Evolutionary conservation across 2,113 vertebrate genomes (phyloP).

Genomic region (Dascyllus trimaculatus): DNA sequence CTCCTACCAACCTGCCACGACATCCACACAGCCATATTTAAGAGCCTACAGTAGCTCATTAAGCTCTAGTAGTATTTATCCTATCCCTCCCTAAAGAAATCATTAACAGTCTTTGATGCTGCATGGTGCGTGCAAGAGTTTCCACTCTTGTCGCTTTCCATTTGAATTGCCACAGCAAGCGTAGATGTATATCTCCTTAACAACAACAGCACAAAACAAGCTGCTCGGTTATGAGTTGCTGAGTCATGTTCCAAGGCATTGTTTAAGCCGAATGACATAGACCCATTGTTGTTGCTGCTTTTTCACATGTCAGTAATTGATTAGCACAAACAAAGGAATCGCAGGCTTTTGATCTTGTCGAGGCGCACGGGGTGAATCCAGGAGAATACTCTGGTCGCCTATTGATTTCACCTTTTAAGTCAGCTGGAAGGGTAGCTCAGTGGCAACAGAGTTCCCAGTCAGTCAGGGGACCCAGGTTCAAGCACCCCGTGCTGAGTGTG

Average conservation of each 20-base stretch:
- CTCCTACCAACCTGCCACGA: constrained; percentile 3
- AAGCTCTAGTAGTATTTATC: constrained; percentile 39
- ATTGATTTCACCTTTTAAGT: constrained; percentile 54
- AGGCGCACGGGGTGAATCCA: constrained; percentile 8
- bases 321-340: constrained; percentile 18
- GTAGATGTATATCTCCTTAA: constrained; percentile 3
- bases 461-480: constrained; percentile 39
- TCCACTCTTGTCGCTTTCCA: constrained; percentile 15
- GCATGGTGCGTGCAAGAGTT: background rate
- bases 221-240: constrained; percentile 8
- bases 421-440: constrained; percentile 33
- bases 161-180: background rate
- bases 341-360: constrained; percentile 34
- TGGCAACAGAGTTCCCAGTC: constrained; percentile 21
- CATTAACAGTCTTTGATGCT: constrained; percentile 39
- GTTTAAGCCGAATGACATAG: background rate
- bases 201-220: background rate
- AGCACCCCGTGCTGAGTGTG: constrained; percentile 47
- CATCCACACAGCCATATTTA: constrained; percentile 41
- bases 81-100: constrained; percentile 37
- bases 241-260: constrained; percentile 15
- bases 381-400: background rate
- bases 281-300: constrained; percentile 5
- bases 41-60: constrained; percentile 42
- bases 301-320: constrained; percentile 29